These are phyloP conservation scores for Oryzias celebensis DNA, from an alignment of 2,113 vertebrate species.

Conservation along the genomic window DNA sequence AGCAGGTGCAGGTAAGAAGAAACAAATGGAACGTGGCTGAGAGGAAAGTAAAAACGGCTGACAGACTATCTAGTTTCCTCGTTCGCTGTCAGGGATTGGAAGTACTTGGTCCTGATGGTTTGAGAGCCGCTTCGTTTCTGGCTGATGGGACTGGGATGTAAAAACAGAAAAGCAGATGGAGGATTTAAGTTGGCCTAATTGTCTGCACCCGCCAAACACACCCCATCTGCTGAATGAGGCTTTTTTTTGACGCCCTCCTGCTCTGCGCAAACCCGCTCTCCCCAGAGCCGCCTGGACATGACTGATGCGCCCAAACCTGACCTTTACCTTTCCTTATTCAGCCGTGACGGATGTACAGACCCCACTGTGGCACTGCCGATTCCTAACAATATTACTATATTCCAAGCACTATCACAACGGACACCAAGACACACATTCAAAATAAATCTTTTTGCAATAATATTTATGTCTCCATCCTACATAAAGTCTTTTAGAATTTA, in stretches of 20 bases:
- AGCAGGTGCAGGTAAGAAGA: slow-evolving; percentile 31
- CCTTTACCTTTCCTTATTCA: slow-evolving; percentile 34
- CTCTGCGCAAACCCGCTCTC: slow-evolving; percentile 24
- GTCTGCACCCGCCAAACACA: slow-evolving; percentile 58
- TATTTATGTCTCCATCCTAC: slow-evolving; percentile 9
- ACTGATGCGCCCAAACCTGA: slow-evolving; percentile 43
- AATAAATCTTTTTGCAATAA: slow-evolving; percentile 24
- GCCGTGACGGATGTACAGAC: neutral
- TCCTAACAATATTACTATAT: slow-evolving; percentile 14
- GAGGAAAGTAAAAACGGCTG: slow-evolving; percentile 49
- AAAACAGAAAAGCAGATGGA: slow-evolving; percentile 70
- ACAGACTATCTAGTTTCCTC: slow-evolving; percentile 31
- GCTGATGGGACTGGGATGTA: slow-evolving; percentile 25
- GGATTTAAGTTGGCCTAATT: slow-evolving; percentile 74
- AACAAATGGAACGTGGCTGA: slow-evolving; percentile 1
- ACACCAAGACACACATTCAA: slow-evolving; percentile 21
- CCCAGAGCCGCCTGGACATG: slow-evolving; percentile 39
- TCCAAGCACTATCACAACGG: slow-evolving; percentile 22
- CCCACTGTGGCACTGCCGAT: neutral
- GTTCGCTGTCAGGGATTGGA: slow-evolving; percentile 52
- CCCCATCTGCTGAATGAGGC: slow-evolving; percentile 62
- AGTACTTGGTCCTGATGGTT: slow-evolving; percentile 36
- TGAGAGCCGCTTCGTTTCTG: slow-evolving; percentile 40
- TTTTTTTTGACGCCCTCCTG: slow-evolving; percentile 40
- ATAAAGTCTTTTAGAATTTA: slow-evolving; percentile 5